Percentiles rank a stretch among this genome's conserved stretches.
phyloP scores from a whole-genome alignment of 2,113 vertebrate species.

The Labeo catla region DNA sequence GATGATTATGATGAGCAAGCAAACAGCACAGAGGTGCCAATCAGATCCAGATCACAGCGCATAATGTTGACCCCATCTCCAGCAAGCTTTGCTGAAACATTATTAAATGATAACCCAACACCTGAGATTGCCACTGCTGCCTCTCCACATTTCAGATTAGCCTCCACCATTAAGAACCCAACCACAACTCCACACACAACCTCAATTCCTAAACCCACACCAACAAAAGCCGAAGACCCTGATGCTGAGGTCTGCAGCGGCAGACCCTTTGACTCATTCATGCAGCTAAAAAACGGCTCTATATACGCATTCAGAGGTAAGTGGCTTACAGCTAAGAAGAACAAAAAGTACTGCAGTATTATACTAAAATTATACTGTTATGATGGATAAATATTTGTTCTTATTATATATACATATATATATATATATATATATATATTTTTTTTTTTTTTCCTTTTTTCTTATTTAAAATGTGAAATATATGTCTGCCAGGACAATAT shows the following conservation, averaged over 20 bases:
- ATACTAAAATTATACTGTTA: background rate
- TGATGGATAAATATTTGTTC: background rate
- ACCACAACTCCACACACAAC: background rate
- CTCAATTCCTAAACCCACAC: background rate
- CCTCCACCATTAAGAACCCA: background rate
- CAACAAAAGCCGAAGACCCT: conserved; percentile 59
- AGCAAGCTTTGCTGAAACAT: background rate
- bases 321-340: background rate
- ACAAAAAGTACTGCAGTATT: background rate
- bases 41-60: background rate
- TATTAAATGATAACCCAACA: background rate
- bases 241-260: conserved; percentile 80
- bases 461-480: background rate
- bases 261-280: conserved; percentile 88
- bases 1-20: conserved; percentile 77
- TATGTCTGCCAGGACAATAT: conserved; percentile 79
- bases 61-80: background rate
- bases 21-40: conserved; percentile 40
- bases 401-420: background rate
- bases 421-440: no score
- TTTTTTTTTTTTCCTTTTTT: no score
- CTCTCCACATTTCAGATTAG: background rate
- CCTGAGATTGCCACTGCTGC: background rate
- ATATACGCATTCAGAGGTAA: conserved; percentile 93
- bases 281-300: conserved; percentile 91